Base-by-base conservation (phyloP, 2,888 invertebrate species). In the Metalampra italica region DNA sequence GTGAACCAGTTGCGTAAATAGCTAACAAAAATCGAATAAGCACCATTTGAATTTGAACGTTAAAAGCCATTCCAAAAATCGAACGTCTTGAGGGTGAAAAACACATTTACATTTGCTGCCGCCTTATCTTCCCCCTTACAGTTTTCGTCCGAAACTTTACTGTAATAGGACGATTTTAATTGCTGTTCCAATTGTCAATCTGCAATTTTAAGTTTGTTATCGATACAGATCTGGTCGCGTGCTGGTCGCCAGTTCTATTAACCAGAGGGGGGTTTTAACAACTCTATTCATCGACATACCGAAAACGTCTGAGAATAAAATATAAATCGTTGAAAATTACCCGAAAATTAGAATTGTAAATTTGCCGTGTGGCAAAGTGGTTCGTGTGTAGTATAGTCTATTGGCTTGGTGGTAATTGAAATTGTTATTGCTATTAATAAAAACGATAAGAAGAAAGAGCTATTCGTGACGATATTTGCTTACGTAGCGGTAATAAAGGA, bases 211-310 rank as follows among this genome's bases (percentile, higher is more conserved):
- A 68, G 64, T 74, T 76, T 70, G 82, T 72, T 57, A 66, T 68
- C 62, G 82, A 82, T 83, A 75, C 73, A 67, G 71, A 83, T 83
- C 82, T 52, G 60, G 73, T 84, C 79, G 82, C 82, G 83, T 85
- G 84, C 67, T 62, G 62, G 62, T 59, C 62, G 70, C 70, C 66
- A 64, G 70, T 70, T 64, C 29, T 65, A 71, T 71, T 65, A 67
- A 60, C 60, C 59, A 56, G n/a, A 66, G 54, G 53, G 53, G 48
- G 60, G 68, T 69, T 68, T 68, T 76, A 80, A 85, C 83, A 81
- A 83, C 84, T 84, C 78, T 79, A 85, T 85, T 79, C 76, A 81
- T 80, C 71, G 71, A 74, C 36, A 36, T n/a, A 74, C 69, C 66
- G 65, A 75, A 71, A 72, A 71, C 71, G 68, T 67, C 66, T 65